Evolutionary conservation across 2,113 vertebrate genomes (phyloP), one percentile per base, ranked within the genome.

Genomic region (Callionymus lyra): DNA sequence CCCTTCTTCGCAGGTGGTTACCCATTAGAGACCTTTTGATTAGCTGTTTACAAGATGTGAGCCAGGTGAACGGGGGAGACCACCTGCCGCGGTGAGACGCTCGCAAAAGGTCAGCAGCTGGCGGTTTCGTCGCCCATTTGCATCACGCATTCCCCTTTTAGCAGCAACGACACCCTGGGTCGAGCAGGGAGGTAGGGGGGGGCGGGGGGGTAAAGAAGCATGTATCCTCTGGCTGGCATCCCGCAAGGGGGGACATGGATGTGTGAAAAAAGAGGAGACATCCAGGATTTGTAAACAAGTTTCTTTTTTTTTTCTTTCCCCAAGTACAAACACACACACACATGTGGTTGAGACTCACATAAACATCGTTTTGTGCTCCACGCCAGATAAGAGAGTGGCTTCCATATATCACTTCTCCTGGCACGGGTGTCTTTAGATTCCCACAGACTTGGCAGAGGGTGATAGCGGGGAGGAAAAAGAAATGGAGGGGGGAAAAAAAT

Each of bases 81-180:
- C 50, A 65, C 71, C 73, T 41, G 67, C 59, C 66, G 70, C 40
- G 67, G 27, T 48, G 56, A 43, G 59, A 62, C 50, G 44, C 54
- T 19, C 34, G 41, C 59, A 79, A 82, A n/a, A 82, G 76, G 80
- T 82, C 77, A 77, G 68, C 61, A 67, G 67, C 71, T 60, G 68
- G 52, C 65, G 60, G 63, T 52, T 61, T 52, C n/a, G 13, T 27
- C 50, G 54, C 12, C 34, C 18, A 36, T 59, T 34, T 63, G 1
- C 51, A 40, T 43, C 19, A 15, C 44, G 39, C 37, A 51, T 44
- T 19, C 44, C 44, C 60, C 58, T 16, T 27, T 50, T 46, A 44
- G 43, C 46, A 38, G 34, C 50, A 44, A 34, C 34, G 32, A 40
- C 60, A 41, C 50, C 38, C 32, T 32, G 38, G 49, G 56, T n/a